These are phyloP conservation scores for Lophotis ruficrista DNA, from an alignment of 2,113 vertebrate genomes.

Conservation along the genomic window DNA sequence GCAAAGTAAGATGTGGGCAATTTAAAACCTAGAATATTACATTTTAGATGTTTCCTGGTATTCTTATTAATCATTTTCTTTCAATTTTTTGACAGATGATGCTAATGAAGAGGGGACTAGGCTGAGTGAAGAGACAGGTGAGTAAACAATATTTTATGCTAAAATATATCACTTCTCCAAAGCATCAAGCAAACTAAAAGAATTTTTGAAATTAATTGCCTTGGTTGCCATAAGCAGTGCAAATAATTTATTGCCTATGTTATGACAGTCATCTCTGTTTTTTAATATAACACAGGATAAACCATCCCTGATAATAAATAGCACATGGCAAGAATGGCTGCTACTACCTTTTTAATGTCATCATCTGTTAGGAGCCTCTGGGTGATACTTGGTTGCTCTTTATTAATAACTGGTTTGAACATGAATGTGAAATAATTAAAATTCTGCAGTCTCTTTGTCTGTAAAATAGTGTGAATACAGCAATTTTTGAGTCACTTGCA, in stretches of 20 bases:
- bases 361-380: not conserved
- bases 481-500: not conserved
- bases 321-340: not conserved
- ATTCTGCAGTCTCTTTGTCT: not conserved
- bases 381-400: not conserved
- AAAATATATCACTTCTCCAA: not conserved
- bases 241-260: not conserved
- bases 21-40: not conserved
- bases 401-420: not conserved
- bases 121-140: conserved; percentile 71
- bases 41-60: not conserved
- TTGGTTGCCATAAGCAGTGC: not conserved
- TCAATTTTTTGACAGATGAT: conserved; percentile 48
- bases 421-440: not conserved
- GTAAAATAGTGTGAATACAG: not conserved
- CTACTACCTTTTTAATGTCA: not conserved
- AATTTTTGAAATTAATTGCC: not conserved
- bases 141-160: conserved; percentile 33
- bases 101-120: conserved; percentile 66
- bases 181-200: not conserved
- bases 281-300: not conserved
- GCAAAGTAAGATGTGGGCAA: not conserved
- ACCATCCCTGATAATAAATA: not conserved
- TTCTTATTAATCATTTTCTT: not conserved
- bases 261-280: not conserved